Evolutionary conservation across 2,888 invertebrate species (phyloP).

Genomic region (Mythimna pallens): DNA sequence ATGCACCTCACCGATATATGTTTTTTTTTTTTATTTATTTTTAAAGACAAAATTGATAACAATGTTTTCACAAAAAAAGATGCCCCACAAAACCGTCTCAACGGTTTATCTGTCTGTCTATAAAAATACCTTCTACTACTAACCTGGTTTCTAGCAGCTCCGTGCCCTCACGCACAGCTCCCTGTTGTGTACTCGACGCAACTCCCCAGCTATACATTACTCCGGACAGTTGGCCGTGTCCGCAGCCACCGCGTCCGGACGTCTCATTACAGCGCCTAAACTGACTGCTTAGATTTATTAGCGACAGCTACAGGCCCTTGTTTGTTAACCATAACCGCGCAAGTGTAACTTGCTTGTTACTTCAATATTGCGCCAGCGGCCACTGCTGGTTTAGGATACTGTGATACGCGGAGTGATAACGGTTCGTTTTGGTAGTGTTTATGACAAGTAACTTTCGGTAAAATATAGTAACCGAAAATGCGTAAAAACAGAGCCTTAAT

Average conservation of each 20-base stretch:
- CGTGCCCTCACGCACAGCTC: conserved; percentile 22
- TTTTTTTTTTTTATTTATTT: too few species aligned
- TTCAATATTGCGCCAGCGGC: conserved; percentile 17
- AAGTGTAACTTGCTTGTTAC: conserved; percentile 53
- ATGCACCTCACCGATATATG: too few species aligned
- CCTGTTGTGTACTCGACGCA: conserved; percentile 12
- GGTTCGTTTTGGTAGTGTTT: neutral
- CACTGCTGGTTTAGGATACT: neutral
- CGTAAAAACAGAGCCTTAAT: too few species aligned
- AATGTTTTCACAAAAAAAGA: too few species aligned
- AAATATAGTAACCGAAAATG: neutral
- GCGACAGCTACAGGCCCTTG: conserved; percentile 36
- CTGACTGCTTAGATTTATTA: conserved; percentile 56
- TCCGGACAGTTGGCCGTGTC: conserved; percentile 46
- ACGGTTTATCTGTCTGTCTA: too few species aligned
- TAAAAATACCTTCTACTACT: neutral
- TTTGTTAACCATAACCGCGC: conserved; percentile 55
- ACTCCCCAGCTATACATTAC: conserved; percentile 35
- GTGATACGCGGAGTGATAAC: conserved; percentile 17
- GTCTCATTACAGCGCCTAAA: conserved; percentile 58
- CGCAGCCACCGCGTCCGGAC: conserved; percentile 30
- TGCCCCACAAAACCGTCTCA: too few species aligned
- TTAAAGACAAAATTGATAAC: too few species aligned
- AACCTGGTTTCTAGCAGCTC: neutral
- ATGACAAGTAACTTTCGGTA: conserved; percentile 22